Conservation (phyloP, 2,797 vertebrate genomes). For the Margarornis squamiger region DNA sequence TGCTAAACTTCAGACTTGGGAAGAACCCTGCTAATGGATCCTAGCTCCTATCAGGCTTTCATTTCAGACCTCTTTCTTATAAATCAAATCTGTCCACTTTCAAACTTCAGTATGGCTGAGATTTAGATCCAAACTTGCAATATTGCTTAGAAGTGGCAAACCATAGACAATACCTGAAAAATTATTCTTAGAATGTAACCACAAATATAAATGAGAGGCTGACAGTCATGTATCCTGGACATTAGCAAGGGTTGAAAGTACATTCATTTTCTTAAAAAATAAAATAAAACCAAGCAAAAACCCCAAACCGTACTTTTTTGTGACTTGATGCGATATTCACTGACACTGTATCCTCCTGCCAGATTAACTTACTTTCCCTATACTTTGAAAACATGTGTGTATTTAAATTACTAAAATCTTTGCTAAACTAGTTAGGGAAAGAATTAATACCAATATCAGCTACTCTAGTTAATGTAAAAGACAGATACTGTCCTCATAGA, state of each 20-base stretch:
- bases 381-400: background rate
- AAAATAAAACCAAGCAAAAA: background rate
- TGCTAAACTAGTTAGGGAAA: background rate
- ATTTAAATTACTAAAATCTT: background rate
- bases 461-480: background rate
- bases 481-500: background rate
- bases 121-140: background rate
- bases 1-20: background rate
- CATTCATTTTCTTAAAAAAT: background rate
- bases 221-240: background rate
- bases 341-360: background rate
- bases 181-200: background rate
- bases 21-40: background rate
- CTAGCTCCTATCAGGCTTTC: background rate
- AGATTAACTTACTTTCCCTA: background rate
- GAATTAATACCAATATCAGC: background rate
- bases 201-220: background rate
- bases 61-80: background rate
- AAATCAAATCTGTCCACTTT: background rate
- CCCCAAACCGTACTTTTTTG: background rate
- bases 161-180: background rate
- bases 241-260: background rate
- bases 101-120: background rate
- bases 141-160: background rate
- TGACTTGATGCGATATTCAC: rapidly evolving